Conservation (phyloP, 2,797 vertebrate genomes). For the Sparidentex hasta region DNA sequence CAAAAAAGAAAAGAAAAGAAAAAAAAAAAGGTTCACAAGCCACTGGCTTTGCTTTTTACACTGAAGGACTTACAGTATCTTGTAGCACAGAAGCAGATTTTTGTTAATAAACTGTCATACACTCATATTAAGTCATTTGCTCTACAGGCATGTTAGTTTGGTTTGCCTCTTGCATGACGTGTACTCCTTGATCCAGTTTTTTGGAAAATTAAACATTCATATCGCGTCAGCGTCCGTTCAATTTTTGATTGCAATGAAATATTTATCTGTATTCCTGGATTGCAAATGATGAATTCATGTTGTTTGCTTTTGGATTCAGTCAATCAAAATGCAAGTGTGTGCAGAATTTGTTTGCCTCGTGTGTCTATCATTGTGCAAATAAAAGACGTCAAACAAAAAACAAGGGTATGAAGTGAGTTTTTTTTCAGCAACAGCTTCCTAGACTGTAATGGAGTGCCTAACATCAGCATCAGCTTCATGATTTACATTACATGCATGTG, state of each 20-base stretch:
- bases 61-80: slow-evolving; percentile 26
- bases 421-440: not conserved
- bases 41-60: slow-evolving; percentile 42
- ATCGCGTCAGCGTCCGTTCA: not conserved
- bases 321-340: slow-evolving; percentile 5
- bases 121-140: slow-evolving; percentile 15
- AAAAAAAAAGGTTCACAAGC: slow-evolving; percentile 28
- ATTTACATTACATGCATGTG: not conserved
- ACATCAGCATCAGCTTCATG: too few species aligned
- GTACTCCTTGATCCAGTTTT: slow-evolving; percentile 63
- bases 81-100: slow-evolving; percentile 31
- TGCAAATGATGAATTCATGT: slow-evolving; percentile 26
- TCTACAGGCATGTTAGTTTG: slow-evolving; percentile 9
- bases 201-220: slow-evolving; percentile 74
- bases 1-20: not conserved
- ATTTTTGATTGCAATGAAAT: slow-evolving; percentile 40
- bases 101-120: slow-evolving; percentile 36
- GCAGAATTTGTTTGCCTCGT: slow-evolving; percentile 3
- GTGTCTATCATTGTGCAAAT: not conserved
- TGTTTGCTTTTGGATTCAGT: slow-evolving; percentile 20
- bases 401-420: not conserved
- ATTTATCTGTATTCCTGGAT: slow-evolving; percentile 26
- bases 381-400: not conserved
- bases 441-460: too few species aligned
- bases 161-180: slow-evolving; percentile 54